These are phyloP conservation scores for Erinaceus europaeus DNA, from an alignment of 2,113 vertebrate species.

Conservation along the genomic window DNA sequence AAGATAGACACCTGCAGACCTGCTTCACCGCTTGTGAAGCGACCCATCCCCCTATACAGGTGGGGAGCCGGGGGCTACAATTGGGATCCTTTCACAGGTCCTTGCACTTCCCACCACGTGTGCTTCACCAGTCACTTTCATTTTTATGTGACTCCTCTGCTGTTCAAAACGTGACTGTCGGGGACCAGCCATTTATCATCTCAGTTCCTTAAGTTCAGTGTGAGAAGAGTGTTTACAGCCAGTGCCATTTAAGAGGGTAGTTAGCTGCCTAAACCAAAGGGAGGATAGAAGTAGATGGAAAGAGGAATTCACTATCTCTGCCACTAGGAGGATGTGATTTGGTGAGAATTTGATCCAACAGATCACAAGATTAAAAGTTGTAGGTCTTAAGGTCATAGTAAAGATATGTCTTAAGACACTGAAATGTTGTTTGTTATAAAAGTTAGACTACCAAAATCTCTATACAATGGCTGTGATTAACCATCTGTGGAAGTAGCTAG, in stretches of 20 bases:
- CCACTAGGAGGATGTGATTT: neutral
- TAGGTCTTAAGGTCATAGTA: neutral
- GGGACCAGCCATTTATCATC: neutral
- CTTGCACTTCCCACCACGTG: too few species aligned
- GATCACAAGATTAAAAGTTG: neutral
- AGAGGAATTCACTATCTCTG: neutral
- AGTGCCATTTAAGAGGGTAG: neutral
- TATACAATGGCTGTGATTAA: neutral
- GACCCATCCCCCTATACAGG: too few species aligned
- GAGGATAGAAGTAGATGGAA: neutral
- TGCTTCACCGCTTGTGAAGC: too few species aligned
- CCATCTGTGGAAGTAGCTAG: neutral
- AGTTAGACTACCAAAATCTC: neutral
- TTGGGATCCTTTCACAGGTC: too few species aligned
- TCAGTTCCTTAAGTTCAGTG: neutral
- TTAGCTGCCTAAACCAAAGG: neutral
- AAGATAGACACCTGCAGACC: too few species aligned
- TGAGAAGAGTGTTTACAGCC: neutral
- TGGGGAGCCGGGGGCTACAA: too few species aligned
- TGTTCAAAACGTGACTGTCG: neutral
- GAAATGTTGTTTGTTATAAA: neutral
- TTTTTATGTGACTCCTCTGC: neutral
- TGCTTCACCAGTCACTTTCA: neutral
- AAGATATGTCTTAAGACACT: neutral
- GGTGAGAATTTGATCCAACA: neutral